These are phyloP conservation scores for Elaphurus davidianus DNA, from an alignment of 2,113 vertebrate species.

Conservation along the genomic window DNA sequence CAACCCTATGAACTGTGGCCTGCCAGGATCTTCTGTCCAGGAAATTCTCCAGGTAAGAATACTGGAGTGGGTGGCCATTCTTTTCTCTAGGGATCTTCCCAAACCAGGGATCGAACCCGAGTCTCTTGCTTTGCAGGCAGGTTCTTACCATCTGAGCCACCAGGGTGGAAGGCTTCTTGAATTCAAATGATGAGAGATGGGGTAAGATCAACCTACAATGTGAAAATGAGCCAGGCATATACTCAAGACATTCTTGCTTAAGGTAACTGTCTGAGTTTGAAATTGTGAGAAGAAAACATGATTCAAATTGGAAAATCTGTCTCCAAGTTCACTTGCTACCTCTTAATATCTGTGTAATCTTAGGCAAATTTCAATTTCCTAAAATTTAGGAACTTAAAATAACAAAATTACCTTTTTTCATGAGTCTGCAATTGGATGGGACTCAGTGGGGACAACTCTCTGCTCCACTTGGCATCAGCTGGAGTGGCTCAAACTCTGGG, in stretches of 20 bases:
- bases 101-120: neutral
- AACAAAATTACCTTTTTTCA: neutral
- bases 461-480: neutral
- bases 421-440: neutral
- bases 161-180: neutral
- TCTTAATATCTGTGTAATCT: neutral
- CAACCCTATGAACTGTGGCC: neutral
- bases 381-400: neutral
- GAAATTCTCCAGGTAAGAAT: neutral
- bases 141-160: neutral
- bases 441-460: neutral
- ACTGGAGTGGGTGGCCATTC: neutral
- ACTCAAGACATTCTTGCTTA: neutral
- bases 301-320: neutral
- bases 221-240: neutral
- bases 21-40: neutral
- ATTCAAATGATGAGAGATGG: neutral
- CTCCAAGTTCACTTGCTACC: neutral
- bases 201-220: accelerated
- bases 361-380: neutral
- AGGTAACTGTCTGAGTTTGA: neutral
- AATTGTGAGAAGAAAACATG: neutral
- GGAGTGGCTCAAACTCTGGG: neutral
- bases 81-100: neutral
- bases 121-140: neutral